A percentile compares a stretch with the other conserved stretches of the same genome.
phyloP scores from a whole-genome alignment of 2,888 invertebrate species.

The Morpho helenor region DNA sequence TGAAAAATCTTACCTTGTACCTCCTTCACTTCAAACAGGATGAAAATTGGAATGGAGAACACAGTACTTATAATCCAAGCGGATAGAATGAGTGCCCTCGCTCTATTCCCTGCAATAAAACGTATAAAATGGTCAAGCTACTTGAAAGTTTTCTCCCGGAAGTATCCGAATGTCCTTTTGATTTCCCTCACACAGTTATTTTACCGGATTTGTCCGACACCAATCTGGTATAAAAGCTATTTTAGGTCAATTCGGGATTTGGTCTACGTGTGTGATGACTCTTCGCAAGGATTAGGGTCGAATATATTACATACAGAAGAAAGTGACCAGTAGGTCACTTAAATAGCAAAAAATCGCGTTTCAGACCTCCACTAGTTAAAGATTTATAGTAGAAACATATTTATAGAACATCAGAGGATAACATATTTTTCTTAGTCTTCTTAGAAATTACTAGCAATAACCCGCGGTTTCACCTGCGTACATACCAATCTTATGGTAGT shows the following conservation, averaged over 20 bases:
- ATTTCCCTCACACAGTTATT: neutral
- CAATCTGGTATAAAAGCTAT: slow-evolving; percentile 6
- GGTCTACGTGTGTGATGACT: slow-evolving; percentile 7
- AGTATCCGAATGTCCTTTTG: too few species aligned
- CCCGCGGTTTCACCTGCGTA: too few species aligned
- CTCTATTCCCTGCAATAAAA: slow-evolving; percentile 87
- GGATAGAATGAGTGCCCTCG: slow-evolving; percentile 86
- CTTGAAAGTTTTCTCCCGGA: too few species aligned
- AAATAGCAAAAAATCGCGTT: too few species aligned
- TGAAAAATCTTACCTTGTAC: slow-evolving; percentile 81
- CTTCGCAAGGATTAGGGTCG: neutral
- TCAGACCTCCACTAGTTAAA: too few species aligned
- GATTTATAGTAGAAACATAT: too few species aligned
- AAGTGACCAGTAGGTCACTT: too few species aligned
- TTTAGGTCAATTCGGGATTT: slow-evolving; percentile 9
- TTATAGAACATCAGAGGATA: too few species aligned
- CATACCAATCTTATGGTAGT: too few species aligned
- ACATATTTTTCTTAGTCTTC: too few species aligned
- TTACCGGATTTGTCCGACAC: slow-evolving; percentile 1
- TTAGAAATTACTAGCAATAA: too few species aligned
- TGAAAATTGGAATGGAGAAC: slow-evolving; percentile 89
- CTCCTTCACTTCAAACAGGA: slow-evolving; percentile 88
- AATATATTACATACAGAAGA: neutral
- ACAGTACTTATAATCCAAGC: slow-evolving; percentile 91
- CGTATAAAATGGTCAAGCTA: neutral